Evolutionary conservation across 2,888 invertebrate genomes (phyloP).

Genomic region (Cetonia aurata): DNA sequence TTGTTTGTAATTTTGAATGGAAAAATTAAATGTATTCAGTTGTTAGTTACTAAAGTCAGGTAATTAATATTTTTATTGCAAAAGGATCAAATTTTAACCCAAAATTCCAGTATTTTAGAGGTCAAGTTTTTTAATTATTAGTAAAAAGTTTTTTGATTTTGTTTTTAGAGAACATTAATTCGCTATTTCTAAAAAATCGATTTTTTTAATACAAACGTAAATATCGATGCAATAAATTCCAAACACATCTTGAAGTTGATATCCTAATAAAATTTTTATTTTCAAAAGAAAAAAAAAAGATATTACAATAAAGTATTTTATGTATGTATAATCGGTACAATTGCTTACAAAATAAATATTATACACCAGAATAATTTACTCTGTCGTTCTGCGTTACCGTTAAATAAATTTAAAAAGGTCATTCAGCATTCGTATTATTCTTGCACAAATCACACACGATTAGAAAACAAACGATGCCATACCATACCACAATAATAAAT

Average conservation of each 20-base stretch:
- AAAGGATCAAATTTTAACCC: too few relatives aligned
- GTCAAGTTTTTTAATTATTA: too few relatives aligned
- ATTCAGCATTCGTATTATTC: neutral
- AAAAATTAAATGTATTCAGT: too few relatives aligned
- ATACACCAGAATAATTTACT: slow-evolving; percentile 36
- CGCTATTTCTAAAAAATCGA: too few relatives aligned
- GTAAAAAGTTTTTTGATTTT: too few relatives aligned
- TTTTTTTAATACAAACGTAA: too few relatives aligned
- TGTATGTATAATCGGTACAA: neutral
- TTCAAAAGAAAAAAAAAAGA: neutral
- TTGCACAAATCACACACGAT: slow-evolving; percentile 15
- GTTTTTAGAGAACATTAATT: too few relatives aligned
- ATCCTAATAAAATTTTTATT: neutral
- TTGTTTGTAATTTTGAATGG: too few relatives aligned
- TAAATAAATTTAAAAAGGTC: slow-evolving; percentile 3
- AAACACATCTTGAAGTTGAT: neutral
- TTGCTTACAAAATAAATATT: slow-evolving; percentile 35
- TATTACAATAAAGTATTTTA: neutral
- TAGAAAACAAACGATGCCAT: slow-evolving; percentile 13
- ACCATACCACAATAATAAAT: slow-evolving; percentile 14
- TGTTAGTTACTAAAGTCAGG: too few relatives aligned
- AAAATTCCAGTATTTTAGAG: too few relatives aligned
- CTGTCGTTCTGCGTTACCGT: neutral
- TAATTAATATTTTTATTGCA: too few relatives aligned
- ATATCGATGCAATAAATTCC: too few relatives aligned